Conservation (phyloP, 2,113 vertebrate species). For the Corydoras sp. region DNA sequence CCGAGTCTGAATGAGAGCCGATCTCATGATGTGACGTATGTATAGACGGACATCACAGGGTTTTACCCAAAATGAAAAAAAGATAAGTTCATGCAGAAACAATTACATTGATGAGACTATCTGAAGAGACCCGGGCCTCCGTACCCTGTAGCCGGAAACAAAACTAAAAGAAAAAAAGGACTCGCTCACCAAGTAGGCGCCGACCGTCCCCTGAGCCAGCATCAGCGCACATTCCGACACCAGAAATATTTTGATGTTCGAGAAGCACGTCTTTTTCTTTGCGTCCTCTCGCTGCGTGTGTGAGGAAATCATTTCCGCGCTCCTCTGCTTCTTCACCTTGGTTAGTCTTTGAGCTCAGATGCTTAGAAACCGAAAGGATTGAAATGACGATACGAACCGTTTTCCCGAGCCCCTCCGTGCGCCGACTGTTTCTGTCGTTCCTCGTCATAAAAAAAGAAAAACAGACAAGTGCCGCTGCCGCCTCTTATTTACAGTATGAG, state of each 20-base stretch:
- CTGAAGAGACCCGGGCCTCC: not conserved
- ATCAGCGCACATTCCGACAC: slow-evolving; percentile 93
- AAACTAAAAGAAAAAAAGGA: slow-evolving; percentile 7
- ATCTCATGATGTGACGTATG: not conserved
- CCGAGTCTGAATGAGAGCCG: not conserved
- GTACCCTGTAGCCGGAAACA: not conserved
- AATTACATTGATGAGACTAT: not conserved
- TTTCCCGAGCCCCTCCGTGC: not conserved
- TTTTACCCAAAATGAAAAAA: not conserved
- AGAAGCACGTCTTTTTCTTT: slow-evolving; percentile 81
- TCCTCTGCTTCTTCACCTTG: slow-evolving; percentile 73
- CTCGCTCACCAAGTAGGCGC: slow-evolving; percentile 93
- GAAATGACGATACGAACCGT: not conserved
- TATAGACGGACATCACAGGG: not conserved
- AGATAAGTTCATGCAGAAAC: not conserved
- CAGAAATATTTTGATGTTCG: slow-evolving; percentile 93
- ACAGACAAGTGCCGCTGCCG: not conserved
- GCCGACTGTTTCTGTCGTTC: not conserved
- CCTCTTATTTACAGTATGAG: not conserved
- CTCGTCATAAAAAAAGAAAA: not conserved
- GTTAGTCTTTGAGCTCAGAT: slow-evolving; percentile 37
- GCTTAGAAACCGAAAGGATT: slow-evolving; percentile 33
- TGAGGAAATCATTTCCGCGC: slow-evolving; percentile 60
- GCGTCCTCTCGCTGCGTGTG: slow-evolving; percentile 68
- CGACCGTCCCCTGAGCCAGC: slow-evolving; percentile 95